Evolutionary conservation across 1,140 invertebrate species (phyloP).

Genomic region (Amphibalanus amphitrite): DNA sequence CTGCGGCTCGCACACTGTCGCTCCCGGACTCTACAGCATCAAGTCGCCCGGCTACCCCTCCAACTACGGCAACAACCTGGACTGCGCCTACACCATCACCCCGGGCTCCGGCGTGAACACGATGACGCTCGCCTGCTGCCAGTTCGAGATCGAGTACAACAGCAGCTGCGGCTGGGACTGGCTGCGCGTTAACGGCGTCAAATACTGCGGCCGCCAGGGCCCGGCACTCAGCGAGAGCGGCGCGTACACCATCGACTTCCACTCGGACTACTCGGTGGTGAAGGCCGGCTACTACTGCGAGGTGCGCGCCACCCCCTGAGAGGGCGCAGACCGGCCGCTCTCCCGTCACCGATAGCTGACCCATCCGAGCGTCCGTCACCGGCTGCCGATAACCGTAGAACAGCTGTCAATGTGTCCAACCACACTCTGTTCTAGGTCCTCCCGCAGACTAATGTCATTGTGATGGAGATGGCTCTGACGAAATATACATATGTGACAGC

Average conservation of each 20-base stretch:
- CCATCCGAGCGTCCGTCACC: too few relatives aligned
- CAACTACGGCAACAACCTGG: constrained; percentile 6
- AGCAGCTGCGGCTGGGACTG: not conserved
- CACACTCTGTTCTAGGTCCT: too few relatives aligned
- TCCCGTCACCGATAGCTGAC: too few relatives aligned
- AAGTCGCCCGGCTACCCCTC: not conserved
- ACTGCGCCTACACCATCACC: constrained; percentile 4
- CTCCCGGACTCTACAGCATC: not conserved
- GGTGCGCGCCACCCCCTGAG: too few relatives aligned
- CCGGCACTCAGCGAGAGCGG: not conserved
- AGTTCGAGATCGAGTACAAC: not conserved
- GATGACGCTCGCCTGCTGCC: not conserved
- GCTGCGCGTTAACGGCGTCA: not conserved
- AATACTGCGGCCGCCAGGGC: not conserved
- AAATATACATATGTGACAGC: too few relatives aligned
- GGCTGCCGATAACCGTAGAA: too few relatives aligned
- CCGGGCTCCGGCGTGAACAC: not conserved
- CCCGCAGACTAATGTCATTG: too few relatives aligned
- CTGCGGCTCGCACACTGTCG: too few relatives aligned
- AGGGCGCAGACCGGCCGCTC: too few relatives aligned
- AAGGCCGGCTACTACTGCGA: not conserved
- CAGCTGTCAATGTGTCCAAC: too few relatives aligned
- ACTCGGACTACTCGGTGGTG: constrained; percentile 3
- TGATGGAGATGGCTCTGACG: too few relatives aligned
- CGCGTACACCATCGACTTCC: not conserved